Evolutionary conservation across 2,888 invertebrate genomes (phyloP).

Genomic region (Eilema caniola): DNA sequence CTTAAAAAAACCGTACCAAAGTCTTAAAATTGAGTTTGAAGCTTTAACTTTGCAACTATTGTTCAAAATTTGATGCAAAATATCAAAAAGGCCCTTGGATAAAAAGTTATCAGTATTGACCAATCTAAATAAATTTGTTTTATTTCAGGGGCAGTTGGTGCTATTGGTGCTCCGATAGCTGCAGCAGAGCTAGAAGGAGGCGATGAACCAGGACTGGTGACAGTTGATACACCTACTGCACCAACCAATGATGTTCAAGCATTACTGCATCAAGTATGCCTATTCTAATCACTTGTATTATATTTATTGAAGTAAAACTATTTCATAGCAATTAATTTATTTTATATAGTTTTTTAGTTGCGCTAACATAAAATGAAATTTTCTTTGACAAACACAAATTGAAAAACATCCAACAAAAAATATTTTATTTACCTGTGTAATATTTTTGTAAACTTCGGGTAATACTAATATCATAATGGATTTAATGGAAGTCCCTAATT

Average conservation of each 20-base stretch:
- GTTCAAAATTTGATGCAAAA: no score
- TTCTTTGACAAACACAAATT: no score
- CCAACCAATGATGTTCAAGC: conserved; percentile 90
- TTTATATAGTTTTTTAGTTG: background rate
- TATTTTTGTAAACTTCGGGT: no score
- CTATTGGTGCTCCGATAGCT: conserved; percentile 83
- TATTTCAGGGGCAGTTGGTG: conserved; percentile 68
- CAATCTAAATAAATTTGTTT: background rate
- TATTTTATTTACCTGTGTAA: no score
- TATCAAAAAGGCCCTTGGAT: no score
- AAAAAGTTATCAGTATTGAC: background rate
- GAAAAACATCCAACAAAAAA: no score
- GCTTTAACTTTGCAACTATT: no score
- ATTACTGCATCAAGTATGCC: conserved; percentile 89
- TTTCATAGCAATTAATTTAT: background rate
- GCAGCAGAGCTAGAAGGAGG: conserved; percentile 95
- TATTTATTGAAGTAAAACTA: background rate
- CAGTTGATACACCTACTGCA: conserved; percentile 91
- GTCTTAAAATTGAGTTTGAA: no score
- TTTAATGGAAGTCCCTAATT: no score
- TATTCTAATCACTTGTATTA: background rate
- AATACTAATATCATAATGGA: no score
- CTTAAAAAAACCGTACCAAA: no score
- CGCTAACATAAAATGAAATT: no score
- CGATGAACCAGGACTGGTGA: conserved; percentile 92